These are phyloP conservation scores for Rhagologus leucostigma DNA, from an alignment of 2,113 vertebrate genomes.

Conservation along the genomic window DNA sequence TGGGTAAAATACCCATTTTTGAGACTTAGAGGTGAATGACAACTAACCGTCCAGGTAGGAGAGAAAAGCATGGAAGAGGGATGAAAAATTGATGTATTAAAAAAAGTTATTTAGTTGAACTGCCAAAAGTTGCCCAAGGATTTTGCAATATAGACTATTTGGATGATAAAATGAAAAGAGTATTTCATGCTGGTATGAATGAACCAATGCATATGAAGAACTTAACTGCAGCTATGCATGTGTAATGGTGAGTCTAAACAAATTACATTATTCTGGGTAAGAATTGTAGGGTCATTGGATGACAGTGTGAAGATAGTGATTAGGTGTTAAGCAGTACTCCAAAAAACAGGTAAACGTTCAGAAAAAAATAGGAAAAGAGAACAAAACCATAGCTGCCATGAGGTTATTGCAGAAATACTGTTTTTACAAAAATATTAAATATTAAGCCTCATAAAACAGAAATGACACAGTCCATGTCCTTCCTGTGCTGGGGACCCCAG, in stretches of 20 bases:
- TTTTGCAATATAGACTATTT: neutral
- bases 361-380: neutral
- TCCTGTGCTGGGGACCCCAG: neutral
- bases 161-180: neutral
- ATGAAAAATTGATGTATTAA: neutral
- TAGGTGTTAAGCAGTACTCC: neutral
- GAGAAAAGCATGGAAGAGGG: neutral
- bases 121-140: neutral
- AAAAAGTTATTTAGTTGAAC: neutral
- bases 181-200: neutral
- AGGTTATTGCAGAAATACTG: neutral
- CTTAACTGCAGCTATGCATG: neutral
- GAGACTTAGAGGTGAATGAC: neutral
- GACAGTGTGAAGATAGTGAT: neutral
- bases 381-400: neutral
- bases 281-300: neutral
- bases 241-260: neutral
- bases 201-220: neutral
- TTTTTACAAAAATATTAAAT: neutral
- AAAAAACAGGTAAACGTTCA: neutral
- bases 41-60: neutral
- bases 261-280: neutral
- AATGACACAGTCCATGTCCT: neutral
- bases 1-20: neutral
- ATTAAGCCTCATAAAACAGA: neutral